Base-by-base conservation (phyloP, 2,888 invertebrate genomes). In the Andrena minutula region DNA sequence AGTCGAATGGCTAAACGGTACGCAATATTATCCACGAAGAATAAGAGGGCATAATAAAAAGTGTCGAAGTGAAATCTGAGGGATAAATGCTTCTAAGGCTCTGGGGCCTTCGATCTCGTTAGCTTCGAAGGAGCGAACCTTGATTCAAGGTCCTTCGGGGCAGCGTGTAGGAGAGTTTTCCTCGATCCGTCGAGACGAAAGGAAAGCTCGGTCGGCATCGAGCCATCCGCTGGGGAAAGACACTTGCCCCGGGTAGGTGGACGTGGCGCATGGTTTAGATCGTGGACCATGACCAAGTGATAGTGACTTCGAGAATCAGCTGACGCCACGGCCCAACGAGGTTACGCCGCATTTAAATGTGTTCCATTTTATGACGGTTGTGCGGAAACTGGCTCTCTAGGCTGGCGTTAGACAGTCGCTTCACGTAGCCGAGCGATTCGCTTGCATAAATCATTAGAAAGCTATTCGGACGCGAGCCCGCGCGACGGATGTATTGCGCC, bases 251-350 rank as follows among this genome's bases (percentile, higher is more conserved):
- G 35, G n/a, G 58, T 75, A 63, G 51, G 77, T 70, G 49, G 80
- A 35, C 56, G 61, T 28, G 64, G 71, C 51, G 58, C 41, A 35
- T n/a, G 53, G 72, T 70, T 84, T 79, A 79, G 75, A 82, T 75
- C 79, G 60, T 77, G 80, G 80, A 80, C 84, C 87, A 56, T 83
- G 82, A 79, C 86, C 86, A 86, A 84, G 82, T 86, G 86, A 87
- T 85, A 87, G 87, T 87, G 78, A 87, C 75, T 87, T 77, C 72
- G 60, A 65, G 63, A 75, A 75, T 84, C 75, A 84, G 79, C 74
- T 78, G 77, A 82, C 69, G 53, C 69, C 23, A 41, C 78, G 51
- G 60, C 71, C 71, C 63, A 75, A 64, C 70, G 75, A 86, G 73
- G 68, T 35, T 77, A 63, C 75, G 69, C 74, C 56, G 73, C 76